Base-by-base conservation (phyloP, 1,140 invertebrate species). In the Macrobrachium nipponense region DNA sequence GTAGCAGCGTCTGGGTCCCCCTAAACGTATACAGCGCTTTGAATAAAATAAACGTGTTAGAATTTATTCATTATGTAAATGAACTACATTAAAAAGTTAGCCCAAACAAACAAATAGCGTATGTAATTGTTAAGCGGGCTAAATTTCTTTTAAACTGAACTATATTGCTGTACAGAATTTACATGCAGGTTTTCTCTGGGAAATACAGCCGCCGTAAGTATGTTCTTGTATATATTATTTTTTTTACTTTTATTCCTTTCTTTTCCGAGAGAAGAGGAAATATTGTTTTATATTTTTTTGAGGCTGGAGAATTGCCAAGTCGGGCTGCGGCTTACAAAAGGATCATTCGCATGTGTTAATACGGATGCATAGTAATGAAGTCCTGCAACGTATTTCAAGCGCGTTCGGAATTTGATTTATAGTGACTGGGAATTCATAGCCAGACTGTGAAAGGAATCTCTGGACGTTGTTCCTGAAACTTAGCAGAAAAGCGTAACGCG, bases 81-180 rank as follows among this genome's bases (percentile, higher is more conserved):
- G 27, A 51, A 58, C 36, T 20, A 58, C 20, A 44, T 44, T 76
- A 51, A 44, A 36, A 44, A 76, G 51, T 58, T 58, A 20, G 14
- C 51, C 43, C 36, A 76, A 27, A 44, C 73, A 76, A 68, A n/a
- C 73, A 76, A 58, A 44, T 76, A 58, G 51, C 20, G 58, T 51
- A 36, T 51, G 36, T 76, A 58, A 76, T 76, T 76, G 51, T 51
- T 58, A 43, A 17, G 44, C 27, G 17, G n/a, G 62, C 75, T 43
- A 84, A 84, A 84, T 84, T 84, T 84, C 82, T 61, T 84, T 84
- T 84, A 84, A 84, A 78, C 82, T 84, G 68, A 84, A 68, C 75
- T 84, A 78, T 77, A 84, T 78, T 84, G 82, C 82, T 23, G 44
- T 62, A 27, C 58, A 36, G 75, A 84, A 84, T 84, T 84, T 84